A percentile compares a stretch with the other conserved stretches of the same genome.
Evolutionary conservation across 2,113 vertebrate species (phyloP).

Genomic region (Coreoperca whiteheadi): DNA sequence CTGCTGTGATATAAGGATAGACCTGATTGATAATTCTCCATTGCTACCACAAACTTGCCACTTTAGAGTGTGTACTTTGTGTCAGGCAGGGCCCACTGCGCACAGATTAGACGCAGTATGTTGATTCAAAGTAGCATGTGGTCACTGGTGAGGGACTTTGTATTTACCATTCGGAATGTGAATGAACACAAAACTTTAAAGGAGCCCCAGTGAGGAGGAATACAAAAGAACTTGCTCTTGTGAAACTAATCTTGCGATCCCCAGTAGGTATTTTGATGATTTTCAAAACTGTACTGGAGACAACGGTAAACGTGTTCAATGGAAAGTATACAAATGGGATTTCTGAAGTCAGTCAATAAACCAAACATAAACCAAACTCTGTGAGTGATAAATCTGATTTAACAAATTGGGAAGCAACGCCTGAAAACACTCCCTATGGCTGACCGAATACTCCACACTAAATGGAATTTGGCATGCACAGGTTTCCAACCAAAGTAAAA

Average conservation of each 20-base stretch:
- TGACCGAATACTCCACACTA: neutral
- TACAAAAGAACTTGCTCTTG: neutral
- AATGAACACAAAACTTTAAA: slow-evolving; percentile 9
- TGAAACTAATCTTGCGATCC: slow-evolving; percentile 6
- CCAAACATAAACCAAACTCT: slow-evolving; percentile 4
- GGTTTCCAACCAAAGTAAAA: neutral
- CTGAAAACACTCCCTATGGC: neutral
- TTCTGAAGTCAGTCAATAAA: slow-evolving; percentile 5
- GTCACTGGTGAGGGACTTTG: neutral
- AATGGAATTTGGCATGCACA: neutral
- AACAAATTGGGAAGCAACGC: neutral
- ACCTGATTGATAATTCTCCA: neutral
- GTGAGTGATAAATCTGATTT: slow-evolving; percentile 1
- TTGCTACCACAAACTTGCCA: neutral
- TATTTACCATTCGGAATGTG: slow-evolving; percentile 8
- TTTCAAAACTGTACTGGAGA: slow-evolving; percentile 25
- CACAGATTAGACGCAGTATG: slow-evolving; percentile 7
- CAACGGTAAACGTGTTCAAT: neutral
- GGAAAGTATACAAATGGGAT: neutral
- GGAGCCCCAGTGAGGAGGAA: neutral
- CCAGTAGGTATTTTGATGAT: slow-evolving; percentile 17
- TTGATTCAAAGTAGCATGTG: slow-evolving; percentile 16
- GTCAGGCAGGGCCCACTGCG: slow-evolving; percentile 35
- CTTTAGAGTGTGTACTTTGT: slow-evolving; percentile 64
- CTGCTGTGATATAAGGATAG: neutral